Percentiles rank a stretch among this genome's conserved stretches.
These are phyloP conservation scores for Busseola fusca DNA, from an alignment of 2,888 invertebrate genomes.

Conservation along the genomic window DNA sequence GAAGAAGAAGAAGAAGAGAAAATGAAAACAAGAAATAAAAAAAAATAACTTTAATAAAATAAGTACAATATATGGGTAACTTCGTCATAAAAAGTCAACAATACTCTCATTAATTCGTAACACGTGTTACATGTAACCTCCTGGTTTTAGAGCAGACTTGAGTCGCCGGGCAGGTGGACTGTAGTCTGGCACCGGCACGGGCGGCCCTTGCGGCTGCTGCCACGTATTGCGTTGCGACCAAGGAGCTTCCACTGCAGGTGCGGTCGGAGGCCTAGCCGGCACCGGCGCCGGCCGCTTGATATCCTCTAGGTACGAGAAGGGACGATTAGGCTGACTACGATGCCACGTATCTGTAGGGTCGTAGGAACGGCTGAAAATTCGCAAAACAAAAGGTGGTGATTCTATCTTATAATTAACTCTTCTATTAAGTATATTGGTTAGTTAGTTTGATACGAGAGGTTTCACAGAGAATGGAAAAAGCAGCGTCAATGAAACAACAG, in stretches of 20 bases:
- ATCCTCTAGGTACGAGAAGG: slow-evolving; percentile 80
- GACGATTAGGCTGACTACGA: slow-evolving; percentile 64
- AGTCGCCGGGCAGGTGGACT: slow-evolving; percentile 76
- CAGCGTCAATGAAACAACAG: not conserved
- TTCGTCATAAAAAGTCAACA: not conserved
- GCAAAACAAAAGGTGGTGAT: not conserved
- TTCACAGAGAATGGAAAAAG: not conserved
- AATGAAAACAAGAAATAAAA: not conserved
- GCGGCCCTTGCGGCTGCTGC: slow-evolving; percentile 65
- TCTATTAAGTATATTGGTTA: not conserved
- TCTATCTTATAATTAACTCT: not conserved
- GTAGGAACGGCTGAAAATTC: slow-evolving; percentile 61
- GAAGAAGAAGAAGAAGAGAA: too few species aligned
- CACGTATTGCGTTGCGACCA: slow-evolving; percentile 70
- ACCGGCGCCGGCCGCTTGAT: slow-evolving; percentile 64
- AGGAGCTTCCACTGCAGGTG: slow-evolving; percentile 61
- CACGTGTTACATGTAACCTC: slow-evolving; percentile 73
- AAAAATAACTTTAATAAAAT: slow-evolving; percentile 26
- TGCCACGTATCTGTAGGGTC: slow-evolving; percentile 79
- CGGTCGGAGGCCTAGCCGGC: slow-evolving; percentile 60
- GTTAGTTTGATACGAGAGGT: not conserved
- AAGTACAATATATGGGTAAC: slow-evolving; percentile 2
- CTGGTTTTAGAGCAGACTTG: slow-evolving; percentile 80
- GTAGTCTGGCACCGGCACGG: slow-evolving; percentile 80
- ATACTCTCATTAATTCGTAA: slow-evolving; percentile 6